These are phyloP conservation scores for Glossosoma conforme DNA, from an alignment of 1,140 invertebrate species.

Conservation along the genomic window DNA sequence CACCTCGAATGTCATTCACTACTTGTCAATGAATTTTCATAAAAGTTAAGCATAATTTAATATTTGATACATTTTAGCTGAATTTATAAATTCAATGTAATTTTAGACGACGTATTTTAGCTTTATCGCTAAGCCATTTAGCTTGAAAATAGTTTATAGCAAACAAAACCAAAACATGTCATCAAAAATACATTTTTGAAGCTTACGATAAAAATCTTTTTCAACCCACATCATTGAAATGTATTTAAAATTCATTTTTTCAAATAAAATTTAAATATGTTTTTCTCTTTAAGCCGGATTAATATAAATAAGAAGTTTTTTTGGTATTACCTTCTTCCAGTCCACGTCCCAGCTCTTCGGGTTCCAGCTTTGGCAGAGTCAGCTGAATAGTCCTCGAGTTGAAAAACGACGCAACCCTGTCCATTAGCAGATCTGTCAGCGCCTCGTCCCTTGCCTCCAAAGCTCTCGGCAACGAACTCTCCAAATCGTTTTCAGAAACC, in stretches of 20 bases:
- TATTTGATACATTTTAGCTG: background rate
- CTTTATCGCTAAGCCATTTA: no score
- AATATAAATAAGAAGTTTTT: constrained; percentile 4
- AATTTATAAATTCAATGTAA: no score
- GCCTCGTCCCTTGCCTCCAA: constrained; percentile 58
- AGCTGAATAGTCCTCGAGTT: constrained; percentile 71
- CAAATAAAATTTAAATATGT: background rate
- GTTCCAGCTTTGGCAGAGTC: constrained; percentile 63
- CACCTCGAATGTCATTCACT: no score
- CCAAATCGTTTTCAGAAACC: constrained; percentile 59
- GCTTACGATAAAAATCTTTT: no score
- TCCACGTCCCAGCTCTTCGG: constrained; percentile 60
- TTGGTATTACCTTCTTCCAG: constrained; percentile 65
- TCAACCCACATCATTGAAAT: no score
- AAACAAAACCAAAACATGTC: no score
- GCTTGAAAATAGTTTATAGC: no score
- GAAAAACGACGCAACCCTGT: constrained; percentile 63
- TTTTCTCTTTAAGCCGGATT: background rate
- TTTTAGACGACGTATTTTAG: no score
- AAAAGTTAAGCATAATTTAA: background rate
- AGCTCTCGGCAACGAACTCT: constrained; percentile 58
- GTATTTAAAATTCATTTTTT: no score
- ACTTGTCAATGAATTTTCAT: no score
- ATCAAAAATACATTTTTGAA: no score
- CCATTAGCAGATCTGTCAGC: constrained; percentile 64